phyloP scores from a whole-genome alignment of 2,888 invertebrate species.

The Rhopalosiphum nymphaeae region DNA sequence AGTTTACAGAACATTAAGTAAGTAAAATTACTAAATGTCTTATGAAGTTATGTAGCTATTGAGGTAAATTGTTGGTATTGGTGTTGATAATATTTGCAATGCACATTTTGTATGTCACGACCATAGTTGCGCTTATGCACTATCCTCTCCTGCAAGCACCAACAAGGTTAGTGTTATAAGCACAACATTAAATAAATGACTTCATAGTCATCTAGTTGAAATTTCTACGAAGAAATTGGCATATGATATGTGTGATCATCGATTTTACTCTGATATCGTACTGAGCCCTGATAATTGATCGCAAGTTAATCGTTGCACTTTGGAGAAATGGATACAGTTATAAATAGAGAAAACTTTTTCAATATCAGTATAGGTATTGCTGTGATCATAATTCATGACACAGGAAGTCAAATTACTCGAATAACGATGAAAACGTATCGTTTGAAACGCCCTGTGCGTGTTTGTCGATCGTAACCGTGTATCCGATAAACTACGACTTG shows the following conservation, averaged over 20 bases:
- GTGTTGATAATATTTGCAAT: neutral
- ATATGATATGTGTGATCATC: neutral
- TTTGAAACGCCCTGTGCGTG: slow-evolving; percentile 2
- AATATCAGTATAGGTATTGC: neutral
- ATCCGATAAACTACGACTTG: neutral
- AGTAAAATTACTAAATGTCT: neutral
- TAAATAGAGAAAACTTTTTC: neutral
- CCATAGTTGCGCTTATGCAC: neutral
- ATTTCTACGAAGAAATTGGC: neutral
- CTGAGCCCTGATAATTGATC: neutral
- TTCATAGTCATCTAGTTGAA: neutral
- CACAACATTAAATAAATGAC: neutral
- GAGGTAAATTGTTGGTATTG: neutral
- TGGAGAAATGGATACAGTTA: neutral
- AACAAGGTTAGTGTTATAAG: neutral
- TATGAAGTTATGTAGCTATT: neutral
- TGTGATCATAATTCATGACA: neutral
- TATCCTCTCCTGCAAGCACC: neutral
- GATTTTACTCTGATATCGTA: neutral
- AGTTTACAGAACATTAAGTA: neutral
- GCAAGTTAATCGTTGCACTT: neutral
- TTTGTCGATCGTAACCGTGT: neutral
- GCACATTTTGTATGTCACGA: neutral
- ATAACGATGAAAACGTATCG: neutral
- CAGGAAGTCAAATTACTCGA: neutral